Conservation (phyloP, 2,797 vertebrate genomes). For the Adelosebastes latens region DNA sequence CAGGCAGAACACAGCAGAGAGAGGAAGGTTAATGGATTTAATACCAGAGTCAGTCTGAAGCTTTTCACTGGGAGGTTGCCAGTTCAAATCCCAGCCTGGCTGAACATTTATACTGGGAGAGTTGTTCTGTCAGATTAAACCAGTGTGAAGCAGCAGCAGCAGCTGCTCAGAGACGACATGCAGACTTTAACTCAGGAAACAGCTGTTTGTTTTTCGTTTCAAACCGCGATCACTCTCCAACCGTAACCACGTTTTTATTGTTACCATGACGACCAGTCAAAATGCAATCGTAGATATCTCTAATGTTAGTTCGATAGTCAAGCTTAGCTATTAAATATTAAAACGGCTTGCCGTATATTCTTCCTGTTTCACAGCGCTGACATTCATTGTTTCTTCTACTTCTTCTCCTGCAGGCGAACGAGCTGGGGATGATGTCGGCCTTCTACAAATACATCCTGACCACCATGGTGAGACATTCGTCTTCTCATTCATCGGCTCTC, state of each 20-base stretch:
- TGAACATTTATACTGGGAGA: neutral
- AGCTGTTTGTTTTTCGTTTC: neutral
- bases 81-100: constrained; percentile 2
- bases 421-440: constrained; percentile 89
- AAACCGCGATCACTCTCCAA: neutral
- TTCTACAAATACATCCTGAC: constrained; percentile 93
- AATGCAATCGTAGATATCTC: too few species aligned
- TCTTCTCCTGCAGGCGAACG: constrained; percentile 80
- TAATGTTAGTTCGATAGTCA: neutral
- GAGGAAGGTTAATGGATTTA: constrained; percentile 34
- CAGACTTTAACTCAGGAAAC: neutral
- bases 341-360: neutral
- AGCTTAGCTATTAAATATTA: too few species aligned
- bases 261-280: neutral
- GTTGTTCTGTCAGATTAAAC: neutral
- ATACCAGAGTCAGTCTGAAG: neutral
- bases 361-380: neutral
- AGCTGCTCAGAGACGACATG: neutral
- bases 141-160: neutral
- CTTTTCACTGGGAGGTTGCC: neutral
- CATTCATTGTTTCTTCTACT: neutral
- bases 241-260: too few species aligned
- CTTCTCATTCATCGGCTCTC: neutral
- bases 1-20: neutral
- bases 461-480: constrained; percentile 84